A percentile compares a stretch with the other conserved stretches of the same genome.
These are phyloP conservation scores for Oscheius myriophilus DNA, from an alignment of 2,888 invertebrate genomes.

Conservation along the genomic window DNA sequence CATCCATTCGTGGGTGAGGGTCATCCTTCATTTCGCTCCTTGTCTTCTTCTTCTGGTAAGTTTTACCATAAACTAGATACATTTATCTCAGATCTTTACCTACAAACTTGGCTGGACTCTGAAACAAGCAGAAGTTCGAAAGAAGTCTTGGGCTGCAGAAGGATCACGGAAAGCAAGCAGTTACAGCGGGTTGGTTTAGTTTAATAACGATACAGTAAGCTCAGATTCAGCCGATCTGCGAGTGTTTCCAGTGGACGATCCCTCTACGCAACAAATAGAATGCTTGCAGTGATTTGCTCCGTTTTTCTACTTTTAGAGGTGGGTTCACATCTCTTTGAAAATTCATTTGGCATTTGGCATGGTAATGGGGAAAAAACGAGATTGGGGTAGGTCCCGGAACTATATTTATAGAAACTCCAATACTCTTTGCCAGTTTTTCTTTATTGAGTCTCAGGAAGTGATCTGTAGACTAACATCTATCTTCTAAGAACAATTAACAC, in stretches of 20 bases:
- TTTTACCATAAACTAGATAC: neutral
- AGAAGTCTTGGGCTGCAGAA: conserved; percentile 52
- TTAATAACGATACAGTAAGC: neutral
- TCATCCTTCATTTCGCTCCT: conserved; percentile 86
- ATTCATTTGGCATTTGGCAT: no score
- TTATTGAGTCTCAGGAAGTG: no score
- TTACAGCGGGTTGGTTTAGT: conserved; percentile 7
- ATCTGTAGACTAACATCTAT: no score
- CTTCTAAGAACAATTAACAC: no score
- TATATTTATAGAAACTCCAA: no score
- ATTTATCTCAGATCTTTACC: conserved; percentile 77
- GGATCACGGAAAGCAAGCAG: neutral
- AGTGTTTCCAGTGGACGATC: conserved; percentile 40
- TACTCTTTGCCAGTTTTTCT: no score
- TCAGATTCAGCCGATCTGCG: neutral
- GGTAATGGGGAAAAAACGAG: no score
- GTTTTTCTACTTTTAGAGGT: conserved; percentile 62
- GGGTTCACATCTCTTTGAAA: no score
- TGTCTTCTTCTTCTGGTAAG: conserved; percentile 83
- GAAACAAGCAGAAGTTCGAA: conserved; percentile 81
- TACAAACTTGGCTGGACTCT: conserved; percentile 86
- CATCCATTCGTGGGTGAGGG: conserved; percentile 76
- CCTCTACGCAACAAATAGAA: conserved; percentile 61
- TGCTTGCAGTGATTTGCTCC: conserved; percentile 59
- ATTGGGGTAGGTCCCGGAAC: neutral